These are phyloP conservation scores for Melieria omissa DNA, from an alignment of 2,888 invertebrate species.

Conservation along the genomic window DNA sequence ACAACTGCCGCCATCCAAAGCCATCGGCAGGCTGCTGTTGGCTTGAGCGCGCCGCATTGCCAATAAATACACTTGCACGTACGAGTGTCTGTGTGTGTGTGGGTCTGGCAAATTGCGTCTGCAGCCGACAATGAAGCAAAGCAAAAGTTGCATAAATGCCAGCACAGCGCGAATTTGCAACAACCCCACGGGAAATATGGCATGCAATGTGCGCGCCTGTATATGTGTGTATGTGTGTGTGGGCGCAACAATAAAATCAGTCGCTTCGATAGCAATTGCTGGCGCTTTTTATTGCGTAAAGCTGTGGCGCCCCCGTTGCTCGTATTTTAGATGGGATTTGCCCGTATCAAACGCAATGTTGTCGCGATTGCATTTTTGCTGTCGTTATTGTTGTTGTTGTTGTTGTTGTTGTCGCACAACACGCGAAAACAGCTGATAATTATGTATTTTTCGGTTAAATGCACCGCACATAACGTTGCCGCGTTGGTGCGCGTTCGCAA, in stretches of 20 bases:
- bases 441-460: conserved; percentile 15
- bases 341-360: background rate
- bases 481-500: background rate
- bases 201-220: background rate
- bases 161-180: background rate
- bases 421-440: conserved; percentile 18
- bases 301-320: conserved; percentile 15
- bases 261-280: too few species aligned
- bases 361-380: background rate
- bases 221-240: background rate
- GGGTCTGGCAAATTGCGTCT: too few species aligned
- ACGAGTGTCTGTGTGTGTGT: too few species aligned
- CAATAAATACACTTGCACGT: too few species aligned
- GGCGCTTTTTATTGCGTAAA: conserved; percentile 21
- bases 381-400: conserved; percentile 1
- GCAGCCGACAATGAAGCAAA: too few species aligned
- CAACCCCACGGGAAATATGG: background rate
- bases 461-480: conserved; percentile 4
- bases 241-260: background rate
- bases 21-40: too few species aligned
- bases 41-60: too few species aligned
- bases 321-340: conserved; percentile 26
- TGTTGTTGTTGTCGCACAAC: conserved; percentile 4
- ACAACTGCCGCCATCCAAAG: background rate
- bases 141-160: too few species aligned